Evolutionary conservation across 2,113 vertebrate species (phyloP).

Genomic region (Spea multiplicata): DNA sequence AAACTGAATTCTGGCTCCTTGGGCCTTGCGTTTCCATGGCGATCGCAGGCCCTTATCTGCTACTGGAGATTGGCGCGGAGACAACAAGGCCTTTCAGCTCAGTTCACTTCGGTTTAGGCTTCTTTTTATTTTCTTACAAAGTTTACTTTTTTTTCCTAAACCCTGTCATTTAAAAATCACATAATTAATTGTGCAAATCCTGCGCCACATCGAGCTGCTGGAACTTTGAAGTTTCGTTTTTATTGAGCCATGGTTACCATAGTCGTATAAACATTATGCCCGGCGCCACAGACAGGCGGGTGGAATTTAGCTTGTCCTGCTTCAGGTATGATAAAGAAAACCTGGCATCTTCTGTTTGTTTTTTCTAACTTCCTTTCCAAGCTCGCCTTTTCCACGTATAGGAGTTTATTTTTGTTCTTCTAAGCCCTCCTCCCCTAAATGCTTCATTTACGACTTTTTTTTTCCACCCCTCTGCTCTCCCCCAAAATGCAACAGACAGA

Average conservation of each 20-base stretch:
- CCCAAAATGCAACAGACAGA: conserved; percentile 55
- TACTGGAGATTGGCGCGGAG: conserved; percentile 77
- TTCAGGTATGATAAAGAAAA: conserved; percentile 75
- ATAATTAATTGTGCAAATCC: conserved; percentile 79
- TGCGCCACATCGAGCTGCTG: conserved; percentile 71
- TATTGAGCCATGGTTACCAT: conserved; percentile 67
- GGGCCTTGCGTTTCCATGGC: conserved; percentile 81
- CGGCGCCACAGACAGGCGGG: conserved; percentile 64
- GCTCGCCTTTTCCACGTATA: conserved; percentile 65
- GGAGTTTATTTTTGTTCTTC: conserved; percentile 70
- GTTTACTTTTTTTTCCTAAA: conserved; percentile 70
- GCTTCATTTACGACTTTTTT: conserved; percentile 57
- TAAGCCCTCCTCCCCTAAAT: conserved; percentile 64
- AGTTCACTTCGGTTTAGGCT: conserved; percentile 54
- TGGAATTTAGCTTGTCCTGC: conserved; percentile 64
- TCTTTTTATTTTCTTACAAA: conserved; percentile 32
- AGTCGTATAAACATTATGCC: conserved; percentile 56
- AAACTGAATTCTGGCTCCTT: conserved; percentile 94
- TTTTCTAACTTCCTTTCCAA: conserved; percentile 74
- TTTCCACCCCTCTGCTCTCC: conserved; percentile 50
- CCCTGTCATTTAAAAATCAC: conserved; percentile 76
- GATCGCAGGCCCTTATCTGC: conserved; percentile 88
- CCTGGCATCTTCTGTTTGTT: conserved; percentile 69
- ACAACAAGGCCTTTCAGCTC: conserved; percentile 81
- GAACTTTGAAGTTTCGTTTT: conserved; percentile 75